A percentile compares a stretch with the other conserved stretches of the same genome.
These are phyloP conservation scores for Rousettus madagascariensis DNA, from an alignment of 2,797 vertebrate genomes.

Conservation along the genomic window DNA sequence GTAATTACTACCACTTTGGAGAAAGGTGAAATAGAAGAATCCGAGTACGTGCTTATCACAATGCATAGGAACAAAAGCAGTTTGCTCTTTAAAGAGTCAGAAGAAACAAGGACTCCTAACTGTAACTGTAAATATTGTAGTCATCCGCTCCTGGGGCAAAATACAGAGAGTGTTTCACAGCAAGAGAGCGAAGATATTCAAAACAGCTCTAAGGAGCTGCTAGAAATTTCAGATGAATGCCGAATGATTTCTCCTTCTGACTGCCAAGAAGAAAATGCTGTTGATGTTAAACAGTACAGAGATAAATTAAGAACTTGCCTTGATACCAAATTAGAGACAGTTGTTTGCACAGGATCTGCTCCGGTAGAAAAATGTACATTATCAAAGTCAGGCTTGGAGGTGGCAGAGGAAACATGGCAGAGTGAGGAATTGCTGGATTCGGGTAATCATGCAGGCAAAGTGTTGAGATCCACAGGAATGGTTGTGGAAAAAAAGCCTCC, in stretches of 20 bases:
- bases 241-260: constrained; percentile 76
- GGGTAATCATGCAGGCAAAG: constrained; percentile 76
- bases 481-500: constrained; percentile 93
- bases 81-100: constrained; percentile 87
- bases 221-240: constrained; percentile 78
- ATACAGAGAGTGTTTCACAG: constrained; percentile 78
- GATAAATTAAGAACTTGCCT: constrained; percentile 82
- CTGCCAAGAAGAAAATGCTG: constrained; percentile 82
- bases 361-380: constrained; percentile 80
- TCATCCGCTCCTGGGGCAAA: constrained; percentile 82
- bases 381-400: constrained; percentile 76
- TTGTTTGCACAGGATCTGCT: constrained; percentile 87
- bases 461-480: constrained; percentile 81
- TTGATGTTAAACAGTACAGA: constrained; percentile 79
- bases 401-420: constrained; percentile 69
- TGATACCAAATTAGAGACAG: constrained; percentile 88
- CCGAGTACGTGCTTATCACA: constrained; percentile 97
- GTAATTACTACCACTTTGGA: constrained; percentile 97
- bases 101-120: constrained; percentile 86
- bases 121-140: constrained; percentile 92
- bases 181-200: constrained; percentile 80
- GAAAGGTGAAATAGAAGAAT: constrained; percentile 97
- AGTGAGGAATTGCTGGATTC: constrained; percentile 71
- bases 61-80: constrained; percentile 94
- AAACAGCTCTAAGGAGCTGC: constrained; percentile 75